Conservation (phyloP, 2,113 vertebrate species). For the Thalassarche chlororhynchos region DNA sequence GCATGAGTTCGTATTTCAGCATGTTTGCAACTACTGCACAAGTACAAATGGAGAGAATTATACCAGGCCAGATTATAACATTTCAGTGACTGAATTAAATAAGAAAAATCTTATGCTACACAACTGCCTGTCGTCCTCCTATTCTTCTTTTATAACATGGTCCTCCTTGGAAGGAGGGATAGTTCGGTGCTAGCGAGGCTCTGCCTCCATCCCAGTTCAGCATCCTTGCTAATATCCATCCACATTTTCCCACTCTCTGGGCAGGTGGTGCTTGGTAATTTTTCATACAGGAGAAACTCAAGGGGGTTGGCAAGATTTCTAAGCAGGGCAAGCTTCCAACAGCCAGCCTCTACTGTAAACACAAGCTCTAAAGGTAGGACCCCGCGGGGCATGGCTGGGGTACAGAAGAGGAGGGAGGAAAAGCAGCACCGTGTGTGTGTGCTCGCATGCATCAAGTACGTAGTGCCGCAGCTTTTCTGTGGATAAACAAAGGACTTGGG, state of each 20-base stretch:
- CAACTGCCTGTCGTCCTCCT: not conserved
- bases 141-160: fast-evolving
- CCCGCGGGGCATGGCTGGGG: not conserved
- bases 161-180: not conserved
- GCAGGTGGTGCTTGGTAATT: conserved; percentile 16
- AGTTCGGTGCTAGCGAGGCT: not conserved
- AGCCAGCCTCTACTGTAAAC: not conserved
- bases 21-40: not conserved
- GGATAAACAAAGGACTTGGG: not conserved
- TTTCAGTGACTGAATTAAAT: not conserved
- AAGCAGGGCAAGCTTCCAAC: conserved; percentile 24
- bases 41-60: conserved; percentile 16
- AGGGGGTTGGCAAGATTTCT: conserved; percentile 11
- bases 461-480: not conserved
- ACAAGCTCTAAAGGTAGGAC: not conserved
- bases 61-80: not conserved
- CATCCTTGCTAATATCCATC: not conserved
- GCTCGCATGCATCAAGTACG: not conserved
- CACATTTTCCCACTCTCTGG: not conserved
- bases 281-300: not conserved
- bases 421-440: not conserved
- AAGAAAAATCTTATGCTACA: not conserved
- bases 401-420: not conserved
- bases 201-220: not conserved
- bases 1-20: conserved; percentile 32